Evolutionary conservation across 1,140 invertebrate genomes (phyloP), one percentile per base, ranked within the genome.

Genomic region (Formica exsecta): DNA sequence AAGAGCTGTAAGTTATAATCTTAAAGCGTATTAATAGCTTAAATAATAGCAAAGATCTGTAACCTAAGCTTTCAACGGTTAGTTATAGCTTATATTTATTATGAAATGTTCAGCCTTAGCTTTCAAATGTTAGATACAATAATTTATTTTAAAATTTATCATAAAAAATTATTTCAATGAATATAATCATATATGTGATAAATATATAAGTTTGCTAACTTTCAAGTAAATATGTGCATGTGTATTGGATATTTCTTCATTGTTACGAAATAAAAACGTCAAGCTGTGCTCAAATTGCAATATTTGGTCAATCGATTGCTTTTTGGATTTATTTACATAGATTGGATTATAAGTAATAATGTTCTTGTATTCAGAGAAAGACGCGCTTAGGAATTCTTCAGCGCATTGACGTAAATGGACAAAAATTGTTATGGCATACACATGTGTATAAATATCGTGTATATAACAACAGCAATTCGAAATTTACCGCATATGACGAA

Each of bases 321-420:
- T 13, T 2, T 73, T 51, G 62, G 19, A 79, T 79, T 36, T 8
- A 71, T 25, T 13, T 44, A 19, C 5, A 19, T 44, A 38, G 9
- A 73, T 73, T 81, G n/a, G 13, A 68, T 41, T 38, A 11, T 44
- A 71, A 79, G 16, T n/a, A 38, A 66, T 29, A 11, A 5, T 25
- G 36, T 70, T 2, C 70, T 4, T 11, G 29, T 68, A 13, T 22
- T 32, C 8, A 38, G 6, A 51, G 13, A 51, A 4, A 32, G 8
- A 57, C 38, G 6, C 48, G 22, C 4, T 51, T 19, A 51, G 1
- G 4, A 51, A 51, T 61, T 29, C 36, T 66, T 51, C 8, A 44
- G 36, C 32, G 2, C 36, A 59, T 81, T 81, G 79, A 83, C 79
- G 79, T 25, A 80, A 80, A 59, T 70, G 22, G 13, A 25, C 6